A percentile compares a stretch with the other conserved stretches of the same genome.
These are phyloP conservation scores for Potamilus streckersoni DNA, from an alignment of 1,140 invertebrate genomes.

Conservation along the genomic window DNA sequence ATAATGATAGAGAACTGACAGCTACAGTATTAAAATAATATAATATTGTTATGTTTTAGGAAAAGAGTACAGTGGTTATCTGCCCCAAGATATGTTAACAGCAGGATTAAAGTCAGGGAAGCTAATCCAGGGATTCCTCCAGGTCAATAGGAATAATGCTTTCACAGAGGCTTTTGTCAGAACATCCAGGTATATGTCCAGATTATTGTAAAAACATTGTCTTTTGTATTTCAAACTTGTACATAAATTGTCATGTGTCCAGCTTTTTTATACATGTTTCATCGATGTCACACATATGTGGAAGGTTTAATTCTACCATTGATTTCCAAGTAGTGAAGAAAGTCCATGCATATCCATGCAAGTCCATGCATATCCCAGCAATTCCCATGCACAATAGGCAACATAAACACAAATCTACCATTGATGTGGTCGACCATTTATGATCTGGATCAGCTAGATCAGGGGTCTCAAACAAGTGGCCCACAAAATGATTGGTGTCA, in stretches of 20 bases:
- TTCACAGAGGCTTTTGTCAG: constrained; percentile 63
- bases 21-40: too few relatives aligned
- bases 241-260: background rate
- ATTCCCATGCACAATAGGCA: too few relatives aligned
- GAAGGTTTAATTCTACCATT: background rate
- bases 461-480: too few relatives aligned
- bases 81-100: constrained; percentile 56
- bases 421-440: too few relatives aligned
- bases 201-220: background rate
- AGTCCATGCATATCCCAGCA: too few relatives aligned
- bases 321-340: background rate
- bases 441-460: too few relatives aligned
- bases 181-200: constrained; percentile 44
- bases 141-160: constrained; percentile 64
- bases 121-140: constrained; percentile 55
- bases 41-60: constrained; percentile 24
- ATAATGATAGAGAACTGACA: too few relatives aligned
- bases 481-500: too few relatives aligned
- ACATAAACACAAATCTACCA: too few relatives aligned
- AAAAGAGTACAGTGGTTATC: constrained; percentile 56
- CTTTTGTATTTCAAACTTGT: background rate
- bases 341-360: too few relatives aligned
- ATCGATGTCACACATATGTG: background rate
- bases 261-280: background rate
- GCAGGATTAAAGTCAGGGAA: constrained; percentile 60